Conservation (phyloP, 2,113 vertebrate genomes). For the Paratilapia polleni region DNA sequence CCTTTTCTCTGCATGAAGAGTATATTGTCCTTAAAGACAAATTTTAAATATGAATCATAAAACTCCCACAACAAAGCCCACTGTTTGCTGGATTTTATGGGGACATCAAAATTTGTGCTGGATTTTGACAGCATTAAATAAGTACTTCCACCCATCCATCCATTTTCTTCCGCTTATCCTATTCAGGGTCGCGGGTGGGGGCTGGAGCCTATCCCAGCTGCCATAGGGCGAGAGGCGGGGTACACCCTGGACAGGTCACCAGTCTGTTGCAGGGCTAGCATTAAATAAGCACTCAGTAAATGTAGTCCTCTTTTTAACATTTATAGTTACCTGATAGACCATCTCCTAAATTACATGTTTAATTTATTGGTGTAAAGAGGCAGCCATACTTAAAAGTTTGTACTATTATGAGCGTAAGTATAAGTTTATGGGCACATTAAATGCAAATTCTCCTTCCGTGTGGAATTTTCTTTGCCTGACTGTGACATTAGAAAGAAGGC, state of each 20-base stretch:
- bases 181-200: too few relatives aligned
- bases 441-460: neutral
- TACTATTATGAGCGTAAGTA: neutral
- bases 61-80: conserved; percentile 20
- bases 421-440: conserved; percentile 13
- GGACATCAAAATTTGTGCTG: neutral
- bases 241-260: too few relatives aligned
- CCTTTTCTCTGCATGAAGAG: neutral
- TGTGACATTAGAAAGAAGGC: neutral
- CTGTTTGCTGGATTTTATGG: neutral
- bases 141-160: too few relatives aligned
- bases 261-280: too few relatives aligned
- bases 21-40: conserved; percentile 10
- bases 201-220: too few relatives aligned
- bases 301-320: neutral
- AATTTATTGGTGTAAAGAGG: neutral
- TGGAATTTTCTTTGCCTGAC: neutral
- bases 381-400: neutral
- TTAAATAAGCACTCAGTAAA: neutral
- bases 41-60: conserved; percentile 22
- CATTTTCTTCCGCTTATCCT: too few relatives aligned
- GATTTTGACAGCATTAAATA: neutral
- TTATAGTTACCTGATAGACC: neutral
- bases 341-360: neutral
- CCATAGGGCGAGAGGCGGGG: too few relatives aligned